Evolutionary conservation across 2,113 vertebrate species (phyloP), one percentile per base, ranked within the genome.

Genomic region (Muscicapa adusta): DNA sequence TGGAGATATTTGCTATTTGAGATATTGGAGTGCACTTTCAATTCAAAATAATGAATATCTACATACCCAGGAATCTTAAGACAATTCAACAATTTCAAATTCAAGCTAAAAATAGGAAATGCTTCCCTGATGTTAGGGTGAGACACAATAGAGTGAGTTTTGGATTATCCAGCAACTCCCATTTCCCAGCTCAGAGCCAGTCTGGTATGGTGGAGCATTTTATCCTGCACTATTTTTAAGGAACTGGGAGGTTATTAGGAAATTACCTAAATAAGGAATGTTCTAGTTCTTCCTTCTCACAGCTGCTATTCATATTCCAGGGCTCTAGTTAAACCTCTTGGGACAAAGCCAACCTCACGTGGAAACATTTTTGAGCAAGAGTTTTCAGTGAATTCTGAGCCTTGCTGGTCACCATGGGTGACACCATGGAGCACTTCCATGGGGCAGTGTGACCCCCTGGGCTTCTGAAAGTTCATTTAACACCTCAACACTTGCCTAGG

Each of bases 251-350:
- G 89, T 90, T 95, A 91, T 73, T 85, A 91, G 90, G 93, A 95
- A 95, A 86, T 95, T 91, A 92, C 84, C 61, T 95, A 97, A 96
- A 94, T 82, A 94, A 91, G 93, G 88, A 95, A 88, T 90, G 75
- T 96, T 97, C 94, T 77, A 91, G 91, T 85, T 92, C 92, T 91
- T 95, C 58, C 88, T 88, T 29, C 81, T 73, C 75, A 80, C 75
- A 95, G 82, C 79, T 77, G 91, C 88, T 96, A 90, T 88, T 95
- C 91, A 63, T 94, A 93, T 86, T 90, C 54, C 67, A 93, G 53
- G 67, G 60, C 85, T 90, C 43, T 24, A 60, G 56, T 40, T 77
- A 90, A 93, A 82, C 40, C 94, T 91, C 91, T 29, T 80, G 93
- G 67, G 88, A 90, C 38, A 63, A 79, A 87, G 54, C 51, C 45